phyloP scores from a whole-genome alignment of 2,888 invertebrate genomes.

The Spilarctia lutea region DNA sequence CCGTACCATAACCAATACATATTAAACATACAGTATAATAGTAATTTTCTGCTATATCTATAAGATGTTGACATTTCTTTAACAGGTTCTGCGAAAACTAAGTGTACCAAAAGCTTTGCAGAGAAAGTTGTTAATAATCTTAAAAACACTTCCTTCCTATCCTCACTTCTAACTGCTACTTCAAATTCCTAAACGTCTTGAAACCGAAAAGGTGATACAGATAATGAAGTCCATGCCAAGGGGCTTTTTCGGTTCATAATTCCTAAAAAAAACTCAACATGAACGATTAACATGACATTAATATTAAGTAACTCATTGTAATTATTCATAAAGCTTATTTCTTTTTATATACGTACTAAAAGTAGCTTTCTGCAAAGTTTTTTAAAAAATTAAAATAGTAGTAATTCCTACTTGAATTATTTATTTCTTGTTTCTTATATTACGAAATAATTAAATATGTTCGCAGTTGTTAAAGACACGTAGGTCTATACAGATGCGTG shows the following conservation, averaged over 20 bases:
- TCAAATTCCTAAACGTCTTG: neutral
- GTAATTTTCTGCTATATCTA: neutral
- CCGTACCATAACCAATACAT: neutral
- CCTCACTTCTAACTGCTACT: neutral
- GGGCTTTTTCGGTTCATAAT: neutral
- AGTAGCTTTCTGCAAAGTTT: neutral
- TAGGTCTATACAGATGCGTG: constrained; percentile 13
- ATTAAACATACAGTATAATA: neutral
- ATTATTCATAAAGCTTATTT: no score
- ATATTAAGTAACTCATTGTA: neutral
- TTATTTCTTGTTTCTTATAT: neutral
- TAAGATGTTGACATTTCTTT: neutral
- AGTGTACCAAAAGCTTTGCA: neutral
- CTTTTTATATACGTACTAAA: no score
- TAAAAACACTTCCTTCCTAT: neutral
- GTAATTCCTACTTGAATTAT: no score
- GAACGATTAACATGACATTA: neutral
- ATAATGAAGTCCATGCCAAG: no score
- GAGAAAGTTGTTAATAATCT: neutral
- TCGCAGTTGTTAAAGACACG: constrained; percentile 14
- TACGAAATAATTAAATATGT: neutral
- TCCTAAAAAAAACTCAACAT: neutral
- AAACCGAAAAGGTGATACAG: neutral
- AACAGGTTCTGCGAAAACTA: neutral
- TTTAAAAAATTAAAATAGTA: neutral